Base-by-base conservation (phyloP, 2,888 invertebrate genomes). In the Sialis lutaria region DNA sequence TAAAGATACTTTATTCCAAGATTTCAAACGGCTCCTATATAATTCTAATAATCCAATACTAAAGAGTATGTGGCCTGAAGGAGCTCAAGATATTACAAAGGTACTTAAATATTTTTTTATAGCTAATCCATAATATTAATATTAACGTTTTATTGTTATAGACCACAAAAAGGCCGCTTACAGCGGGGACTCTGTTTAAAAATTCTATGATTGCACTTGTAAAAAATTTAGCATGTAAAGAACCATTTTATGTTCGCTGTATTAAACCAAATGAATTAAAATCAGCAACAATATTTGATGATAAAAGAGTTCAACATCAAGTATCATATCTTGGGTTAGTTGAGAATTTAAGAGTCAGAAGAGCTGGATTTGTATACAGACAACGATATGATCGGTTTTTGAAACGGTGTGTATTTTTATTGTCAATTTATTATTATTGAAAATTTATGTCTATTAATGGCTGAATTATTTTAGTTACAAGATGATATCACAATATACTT, bases 211-310 rank as follows among this genome's bases (percentile, higher is more conserved):
- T 84, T 30, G 80, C 88, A 41, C 72, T 97, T 48, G 92, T 93
- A 37, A 72, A 82, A 47, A 95, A 91, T 40, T 69, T 97, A 54
- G 78, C 82, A 41, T 84, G 79, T 63, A 97, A 95, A 70, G 92
- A 92, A 62, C 95, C 95, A 0, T 92, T 90, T 70, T 97, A 97
- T 69, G 89, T 97, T 52, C 80, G 97, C 49, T 97, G 97, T 64
- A 83, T 97, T 59, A 97, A 97, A 60, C 97, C 97, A 31, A 97
- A 96, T 67, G 91, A 95, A 57, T 75, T 86, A 46, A 97, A 97
- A 69, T 82, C 89, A 35, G 80, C 93, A 0, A 73, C 75, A 37
- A 70, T 79, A 39, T 93, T 96, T 67, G 90, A 96, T 62, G 79
- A 83, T 9, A 82, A 86, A 60, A 74, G 92, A 57, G 74, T 75